phyloP scores from a whole-genome alignment of 2,113 vertebrate species.

The Pteruthius melanotis region DNA sequence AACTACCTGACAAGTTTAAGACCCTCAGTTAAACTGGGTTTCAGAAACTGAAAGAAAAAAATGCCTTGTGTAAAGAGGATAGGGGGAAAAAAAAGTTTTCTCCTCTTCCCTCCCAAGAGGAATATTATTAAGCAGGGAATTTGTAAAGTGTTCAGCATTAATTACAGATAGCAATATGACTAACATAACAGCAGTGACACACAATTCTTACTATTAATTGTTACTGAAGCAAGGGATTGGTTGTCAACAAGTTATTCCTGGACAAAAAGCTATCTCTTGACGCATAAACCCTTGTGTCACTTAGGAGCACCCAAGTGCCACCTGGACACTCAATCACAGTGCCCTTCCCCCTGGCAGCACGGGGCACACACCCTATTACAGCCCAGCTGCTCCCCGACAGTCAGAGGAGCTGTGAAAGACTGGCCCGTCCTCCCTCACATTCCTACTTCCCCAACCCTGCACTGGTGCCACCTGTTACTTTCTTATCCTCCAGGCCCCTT shows the following conservation, averaged over 20 bases:
- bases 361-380: accelerated
- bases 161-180: not conserved
- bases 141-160: not conserved
- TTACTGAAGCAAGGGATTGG: not conserved
- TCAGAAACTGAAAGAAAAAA: not conserved
- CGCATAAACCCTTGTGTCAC: accelerated
- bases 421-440: accelerated
- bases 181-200: not conserved
- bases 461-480: not conserved
- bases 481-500: not conserved
- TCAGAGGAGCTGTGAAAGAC: accelerated
- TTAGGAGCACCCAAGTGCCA: accelerated
- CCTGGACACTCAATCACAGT: accelerated
- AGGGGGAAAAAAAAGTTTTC: not conserved
- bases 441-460: accelerated
- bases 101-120: not conserved
- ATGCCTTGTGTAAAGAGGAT: not conserved
- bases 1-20: not conserved
- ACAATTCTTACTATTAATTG: not conserved
- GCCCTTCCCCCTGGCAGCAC: not conserved
- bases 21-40: not conserved
- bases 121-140: not conserved
- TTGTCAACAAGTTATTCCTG: not conserved
- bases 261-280: not conserved
- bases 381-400: not conserved